Base-by-base conservation (phyloP, 1,140 invertebrate genomes). In the Trachelipus rathkii region DNA sequence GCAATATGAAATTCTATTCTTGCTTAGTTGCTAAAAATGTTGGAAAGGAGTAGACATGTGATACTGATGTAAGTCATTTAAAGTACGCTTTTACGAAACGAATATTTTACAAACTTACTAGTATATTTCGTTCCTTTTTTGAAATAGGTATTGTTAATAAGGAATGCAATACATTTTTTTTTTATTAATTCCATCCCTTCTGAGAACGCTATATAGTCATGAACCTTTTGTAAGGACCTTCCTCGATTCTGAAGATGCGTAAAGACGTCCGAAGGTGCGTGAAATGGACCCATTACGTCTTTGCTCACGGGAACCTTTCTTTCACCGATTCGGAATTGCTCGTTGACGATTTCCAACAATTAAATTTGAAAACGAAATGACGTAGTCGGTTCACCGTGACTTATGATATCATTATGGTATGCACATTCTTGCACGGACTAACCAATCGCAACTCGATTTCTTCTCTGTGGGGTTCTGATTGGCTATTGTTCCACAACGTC, bases 401-500 rank as follows among this genome's bases (percentile, higher is more conserved):
- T 76, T 79, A 79, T 79, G 78, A 70, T 73, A 76, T 73, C 78
- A n/a, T n/a, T 76, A 79, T 74, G 43, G 44, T 60, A 73, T 74
- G 44, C 78, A n/a, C n/a, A 76, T 79, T 79, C 78, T 79, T 79
- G 74, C 75, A 76, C 67, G 71, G 78, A n/a, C n/a, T n/a, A n/a
- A n/a, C n/a, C n/a, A n/a, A n/a, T n/a, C n/a, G n/a, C n/a, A n/a
- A 33, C 78, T 76, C 78, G 53, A 72, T 74, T 71, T 44, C 71
- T 73, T 74, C 78, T 74, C 78, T 76, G 78, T 74, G 74, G 78
- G 78, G 78, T 79, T 79, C 78, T 79, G 78, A 79, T 79, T 79
- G 78, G 78, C 66, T 76, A 79, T 79, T 79, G 78, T 79, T 79
- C 78, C 74, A n/a, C 60, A 74, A 76, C 74, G 75, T 76, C 71